Conservation (phyloP, 1,140 invertebrate species). For the Aphis gossypii region DNA sequence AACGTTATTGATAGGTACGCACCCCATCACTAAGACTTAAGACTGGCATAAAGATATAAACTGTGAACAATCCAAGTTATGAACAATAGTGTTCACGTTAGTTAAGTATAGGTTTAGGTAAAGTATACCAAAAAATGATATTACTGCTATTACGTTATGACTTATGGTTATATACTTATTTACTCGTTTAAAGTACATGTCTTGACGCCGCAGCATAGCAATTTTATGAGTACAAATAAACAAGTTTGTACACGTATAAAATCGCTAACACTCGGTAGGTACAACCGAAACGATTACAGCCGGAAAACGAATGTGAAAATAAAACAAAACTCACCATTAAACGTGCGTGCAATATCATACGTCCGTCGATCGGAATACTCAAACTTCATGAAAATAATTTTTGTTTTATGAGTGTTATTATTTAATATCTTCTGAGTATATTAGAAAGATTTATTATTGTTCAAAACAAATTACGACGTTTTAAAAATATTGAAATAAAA, state of each 20-base stretch:
- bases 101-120: slow-evolving; percentile 1
- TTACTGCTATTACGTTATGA: neutral
- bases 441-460: neutral
- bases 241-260: neutral
- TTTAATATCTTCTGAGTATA: neutral
- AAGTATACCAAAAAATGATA: neutral
- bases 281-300: neutral
- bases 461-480: neutral
- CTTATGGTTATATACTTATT: neutral
- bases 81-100: neutral
- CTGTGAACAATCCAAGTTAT: neutral
- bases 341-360: neutral
- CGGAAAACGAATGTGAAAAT: neutral
- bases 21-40: neutral
- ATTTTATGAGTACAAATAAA: neutral
- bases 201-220: neutral
- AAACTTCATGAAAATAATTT: neutral
- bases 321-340: neutral
- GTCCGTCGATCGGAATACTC: neutral
- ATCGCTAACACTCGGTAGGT: neutral
- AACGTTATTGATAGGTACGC: neutral
- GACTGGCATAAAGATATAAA: neutral
- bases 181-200: neutral
- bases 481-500: neutral
- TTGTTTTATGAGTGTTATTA: neutral